phyloP scores from a whole-genome alignment of 2,113 vertebrate genomes.

The Macquaria australasica region DNA sequence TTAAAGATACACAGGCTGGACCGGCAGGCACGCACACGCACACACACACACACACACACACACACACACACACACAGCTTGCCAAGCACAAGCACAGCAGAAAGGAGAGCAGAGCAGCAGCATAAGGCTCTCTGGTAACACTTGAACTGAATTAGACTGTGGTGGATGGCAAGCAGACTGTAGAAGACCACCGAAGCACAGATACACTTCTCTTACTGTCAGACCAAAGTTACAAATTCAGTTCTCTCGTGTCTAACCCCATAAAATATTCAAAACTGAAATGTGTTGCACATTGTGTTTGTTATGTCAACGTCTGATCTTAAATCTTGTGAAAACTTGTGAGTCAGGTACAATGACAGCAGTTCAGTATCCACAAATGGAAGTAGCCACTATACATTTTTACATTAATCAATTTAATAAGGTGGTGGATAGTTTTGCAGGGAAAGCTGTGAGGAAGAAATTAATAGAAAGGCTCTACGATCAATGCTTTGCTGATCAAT shows the following conservation, averaged over 20 bases:
- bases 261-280: background rate
- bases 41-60: background rate
- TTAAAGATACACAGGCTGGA: slow-evolving; percentile 82
- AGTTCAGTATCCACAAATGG: background rate
- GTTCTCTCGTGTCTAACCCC: background rate
- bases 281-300: background rate
- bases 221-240: background rate
- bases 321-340: background rate
- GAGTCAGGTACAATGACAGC: background rate
- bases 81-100: slow-evolving; percentile 51
- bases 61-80: slow-evolving; percentile 16
- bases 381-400: background rate
- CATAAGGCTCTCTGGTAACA: slow-evolving; percentile 25
- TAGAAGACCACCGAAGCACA: background rate
- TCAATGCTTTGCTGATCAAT: background rate
- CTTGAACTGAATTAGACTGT: slow-evolving; percentile 34
- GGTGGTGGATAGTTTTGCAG: too few species aligned
- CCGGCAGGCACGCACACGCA: slow-evolving; percentile 3
- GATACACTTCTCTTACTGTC: background rate
- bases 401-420: too few species aligned
- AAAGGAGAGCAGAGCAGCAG: slow-evolving; percentile 30
- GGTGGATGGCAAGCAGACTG: slow-evolving; percentile 28
- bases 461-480: background rate
- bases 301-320: background rate
- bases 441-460: too few species aligned